Percentiles rank a stretch among this genome's conserved stretches.
These are phyloP conservation scores for Tetrao urogallus DNA, from an alignment of 2,113 vertebrate genomes.

Conservation along the genomic window DNA sequence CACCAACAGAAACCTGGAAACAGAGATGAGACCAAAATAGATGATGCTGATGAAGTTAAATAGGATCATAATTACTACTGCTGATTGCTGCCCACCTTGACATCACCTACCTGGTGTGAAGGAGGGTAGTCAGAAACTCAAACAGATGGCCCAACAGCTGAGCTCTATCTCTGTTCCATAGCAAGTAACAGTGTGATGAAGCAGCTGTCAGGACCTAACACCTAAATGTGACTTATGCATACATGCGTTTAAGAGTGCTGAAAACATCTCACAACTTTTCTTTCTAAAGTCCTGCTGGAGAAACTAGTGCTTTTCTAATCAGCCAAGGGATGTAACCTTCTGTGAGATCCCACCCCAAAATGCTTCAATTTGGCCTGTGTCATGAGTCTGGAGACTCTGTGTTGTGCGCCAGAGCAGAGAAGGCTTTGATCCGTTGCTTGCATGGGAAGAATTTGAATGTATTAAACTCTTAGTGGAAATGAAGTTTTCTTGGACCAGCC, in stretches of 20 bases:
- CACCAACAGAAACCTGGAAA: not conserved
- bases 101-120: not conserved
- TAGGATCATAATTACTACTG: not conserved
- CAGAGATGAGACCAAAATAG: not conserved
- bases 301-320: not conserved
- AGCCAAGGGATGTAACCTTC: not conserved
- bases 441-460: slow-evolving; percentile 59
- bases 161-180: not conserved
- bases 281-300: not conserved
- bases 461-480: slow-evolving; percentile 39
- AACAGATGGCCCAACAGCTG: not conserved
- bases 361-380: slow-evolving; percentile 18
- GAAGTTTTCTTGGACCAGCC: slow-evolving; percentile 61
- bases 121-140: not conserved
- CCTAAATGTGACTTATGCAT: not conserved
- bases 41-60: not conserved
- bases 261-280: not conserved
- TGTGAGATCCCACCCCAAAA: not conserved
- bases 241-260: fast-evolving
- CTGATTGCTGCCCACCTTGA: not conserved
- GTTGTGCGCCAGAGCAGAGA: not conserved
- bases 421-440: slow-evolving; percentile 54
- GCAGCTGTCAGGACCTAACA: not conserved
- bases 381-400: not conserved
- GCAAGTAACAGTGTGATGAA: fast-evolving